These are phyloP conservation scores for Hydrolagus affinis DNA, from an alignment of 2,113 vertebrate genomes.

Conservation along the genomic window DNA sequence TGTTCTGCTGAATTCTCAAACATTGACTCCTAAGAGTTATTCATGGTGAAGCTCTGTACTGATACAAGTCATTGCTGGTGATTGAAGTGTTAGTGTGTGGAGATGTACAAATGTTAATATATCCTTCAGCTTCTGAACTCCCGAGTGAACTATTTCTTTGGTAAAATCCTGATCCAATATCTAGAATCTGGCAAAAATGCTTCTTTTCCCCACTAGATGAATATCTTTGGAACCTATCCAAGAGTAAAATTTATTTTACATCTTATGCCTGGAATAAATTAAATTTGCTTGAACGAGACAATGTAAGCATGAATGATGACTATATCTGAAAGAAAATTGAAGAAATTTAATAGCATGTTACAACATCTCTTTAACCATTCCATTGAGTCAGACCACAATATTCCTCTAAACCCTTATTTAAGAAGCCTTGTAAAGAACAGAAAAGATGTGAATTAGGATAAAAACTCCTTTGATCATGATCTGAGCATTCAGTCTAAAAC, in stretches of 20 bases:
- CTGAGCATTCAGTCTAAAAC: neutral
- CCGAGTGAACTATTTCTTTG: neutral
- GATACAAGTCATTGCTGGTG: too few species aligned
- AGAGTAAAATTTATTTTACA: too few species aligned
- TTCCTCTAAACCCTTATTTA: slow-evolving; percentile 15
- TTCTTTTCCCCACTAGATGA: neutral
- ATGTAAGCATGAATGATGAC: neutral
- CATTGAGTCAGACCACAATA: slow-evolving; percentile 9
- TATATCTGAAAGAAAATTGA: slow-evolving; percentile 19
- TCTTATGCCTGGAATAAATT: neutral
- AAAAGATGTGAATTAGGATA: slow-evolving; percentile 12
- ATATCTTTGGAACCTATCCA: neutral
- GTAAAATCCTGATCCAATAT: neutral
- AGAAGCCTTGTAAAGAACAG: slow-evolving; percentile 15
- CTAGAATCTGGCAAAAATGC: neutral
- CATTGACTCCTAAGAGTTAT: too few species aligned
- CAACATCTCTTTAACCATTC: neutral
- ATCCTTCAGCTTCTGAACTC: too few species aligned
- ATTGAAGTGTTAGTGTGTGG: too few species aligned
- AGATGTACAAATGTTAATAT: too few species aligned
- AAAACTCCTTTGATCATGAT: neutral
- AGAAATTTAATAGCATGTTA: slow-evolving; percentile 27
- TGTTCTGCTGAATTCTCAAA: too few species aligned
- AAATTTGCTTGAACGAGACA: neutral
- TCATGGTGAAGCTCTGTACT: too few species aligned